Percentiles rank a stretch among this genome's conserved stretches.
Evolutionary conservation across 2,113 vertebrate species (phyloP).

Genomic region (Muntiacus muntjak): DNA sequence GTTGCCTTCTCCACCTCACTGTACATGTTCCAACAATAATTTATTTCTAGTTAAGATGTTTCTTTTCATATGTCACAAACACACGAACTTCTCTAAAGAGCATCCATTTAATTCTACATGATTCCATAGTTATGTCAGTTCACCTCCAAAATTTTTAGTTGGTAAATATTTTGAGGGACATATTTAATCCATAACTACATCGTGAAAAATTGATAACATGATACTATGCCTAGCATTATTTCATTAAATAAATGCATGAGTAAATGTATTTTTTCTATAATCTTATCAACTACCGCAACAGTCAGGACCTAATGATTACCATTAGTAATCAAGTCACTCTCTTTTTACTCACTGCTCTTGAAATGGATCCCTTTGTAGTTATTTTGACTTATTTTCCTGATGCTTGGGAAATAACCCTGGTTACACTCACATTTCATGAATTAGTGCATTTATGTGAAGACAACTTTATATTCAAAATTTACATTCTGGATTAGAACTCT

Average conservation of each 20-base stretch:
- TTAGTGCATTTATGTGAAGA: neutral
- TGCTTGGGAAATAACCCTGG: neutral
- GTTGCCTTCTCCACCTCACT: no score
- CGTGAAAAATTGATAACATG: neutral
- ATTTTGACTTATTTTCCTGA: slow-evolving; percentile 26
- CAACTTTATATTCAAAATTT: slow-evolving; percentile 15
- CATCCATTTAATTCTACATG: neutral
- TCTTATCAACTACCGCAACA: neutral
- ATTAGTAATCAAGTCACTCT: neutral
- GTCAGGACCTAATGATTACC: neutral
- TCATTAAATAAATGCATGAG: neutral
- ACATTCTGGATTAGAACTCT: neutral
- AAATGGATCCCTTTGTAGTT: neutral
- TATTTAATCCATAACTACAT: neutral
- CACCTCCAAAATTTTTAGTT: neutral
- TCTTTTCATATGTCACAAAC: neutral
- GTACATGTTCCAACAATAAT: neutral
- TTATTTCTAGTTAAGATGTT: neutral
- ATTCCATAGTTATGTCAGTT: neutral
- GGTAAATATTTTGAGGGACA: neutral
- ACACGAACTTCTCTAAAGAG: neutral
- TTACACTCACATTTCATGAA: neutral
- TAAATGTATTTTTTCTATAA: neutral
- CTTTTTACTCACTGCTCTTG: neutral
- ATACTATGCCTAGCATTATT: neutral